These are phyloP conservation scores for Anthophora plumipes DNA, from an alignment of 2,888 invertebrate genomes.

Conservation along the genomic window DNA sequence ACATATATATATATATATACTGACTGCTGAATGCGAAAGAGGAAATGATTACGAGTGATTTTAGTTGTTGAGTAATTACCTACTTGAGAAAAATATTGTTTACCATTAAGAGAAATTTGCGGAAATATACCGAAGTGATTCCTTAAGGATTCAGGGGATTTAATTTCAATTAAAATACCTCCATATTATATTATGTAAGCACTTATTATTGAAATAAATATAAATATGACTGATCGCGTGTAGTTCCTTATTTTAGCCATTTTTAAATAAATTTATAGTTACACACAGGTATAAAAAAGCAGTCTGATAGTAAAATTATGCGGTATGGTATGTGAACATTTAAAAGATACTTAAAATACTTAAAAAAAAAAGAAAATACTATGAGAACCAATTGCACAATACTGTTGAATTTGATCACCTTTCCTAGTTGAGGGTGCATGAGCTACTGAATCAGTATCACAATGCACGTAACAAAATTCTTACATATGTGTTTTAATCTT, in stretches of 20 bases:
- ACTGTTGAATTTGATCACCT: constrained; percentile 10
- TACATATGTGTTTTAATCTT: constrained; percentile 70
- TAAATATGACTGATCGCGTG: constrained; percentile 80
- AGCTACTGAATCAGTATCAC: constrained; percentile 42
- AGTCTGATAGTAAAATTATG: neutral
- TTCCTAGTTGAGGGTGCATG: constrained; percentile 37
- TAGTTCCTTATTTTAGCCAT: constrained; percentile 30
- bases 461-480: constrained; percentile 47
- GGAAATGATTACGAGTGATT: constrained; percentile 59
- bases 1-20: neutral
- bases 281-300: neutral
- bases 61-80: constrained; percentile 68
- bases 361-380: neutral
- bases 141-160: constrained; percentile 71
- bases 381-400: constrained; percentile 19
- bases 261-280: constrained; percentile 1
- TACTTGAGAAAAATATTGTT: constrained; percentile 63
- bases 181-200: constrained; percentile 81
- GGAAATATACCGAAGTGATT: constrained; percentile 54
- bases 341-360: constrained; percentile 1
- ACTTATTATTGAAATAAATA: constrained; percentile 83
- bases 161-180: constrained; percentile 82
- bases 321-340: neutral
- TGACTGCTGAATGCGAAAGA: constrained; percentile 55
- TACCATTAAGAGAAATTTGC: constrained; percentile 53